A percentile compares a stretch with the other conserved stretches of the same genome.
Evolutionary conservation across 1,140 invertebrate genomes (phyloP).

Genomic region (Oreohelix idahoensis): DNA sequence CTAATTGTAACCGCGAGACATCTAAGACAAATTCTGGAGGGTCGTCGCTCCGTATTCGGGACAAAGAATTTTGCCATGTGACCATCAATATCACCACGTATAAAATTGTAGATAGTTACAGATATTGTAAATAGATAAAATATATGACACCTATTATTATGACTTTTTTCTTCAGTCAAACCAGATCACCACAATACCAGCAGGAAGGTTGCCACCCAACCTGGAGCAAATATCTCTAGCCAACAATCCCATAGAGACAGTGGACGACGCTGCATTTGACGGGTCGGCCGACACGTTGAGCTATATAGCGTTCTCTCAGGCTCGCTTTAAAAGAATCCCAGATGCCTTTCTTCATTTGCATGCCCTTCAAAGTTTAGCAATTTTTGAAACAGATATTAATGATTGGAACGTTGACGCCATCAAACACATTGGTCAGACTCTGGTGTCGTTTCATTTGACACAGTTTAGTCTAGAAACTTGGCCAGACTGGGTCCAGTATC

Average conservation of each 20-base stretch:
- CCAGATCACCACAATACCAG: neutral
- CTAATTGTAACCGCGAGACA: no score
- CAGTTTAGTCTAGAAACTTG: neutral
- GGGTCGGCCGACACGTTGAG: neutral
- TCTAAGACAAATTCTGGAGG: no score
- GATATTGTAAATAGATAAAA: no score
- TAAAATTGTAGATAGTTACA: no score
- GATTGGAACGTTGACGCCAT: neutral
- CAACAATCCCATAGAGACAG: neutral
- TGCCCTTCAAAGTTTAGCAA: neutral
- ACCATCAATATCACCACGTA: no score
- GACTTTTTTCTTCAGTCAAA: neutral
- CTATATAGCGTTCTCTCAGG: neutral
- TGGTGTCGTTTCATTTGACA: neutral
- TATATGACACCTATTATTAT: no score
- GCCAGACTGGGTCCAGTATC: neutral
- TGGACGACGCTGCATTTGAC: neutral
- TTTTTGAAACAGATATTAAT: neutral
- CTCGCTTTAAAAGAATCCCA: neutral
- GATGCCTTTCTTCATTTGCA: neutral
- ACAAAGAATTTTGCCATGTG: no score
- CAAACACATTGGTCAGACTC: neutral
- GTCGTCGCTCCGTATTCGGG: no score
- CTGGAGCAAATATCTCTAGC: neutral
- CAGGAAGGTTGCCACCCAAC: neutral